A percentile compares a stretch with the other conserved stretches of the same genome.
These are phyloP conservation scores for Sphyrna mokarran DNA, from an alignment of 2,113 vertebrate species.

Conservation along the genomic window DNA sequence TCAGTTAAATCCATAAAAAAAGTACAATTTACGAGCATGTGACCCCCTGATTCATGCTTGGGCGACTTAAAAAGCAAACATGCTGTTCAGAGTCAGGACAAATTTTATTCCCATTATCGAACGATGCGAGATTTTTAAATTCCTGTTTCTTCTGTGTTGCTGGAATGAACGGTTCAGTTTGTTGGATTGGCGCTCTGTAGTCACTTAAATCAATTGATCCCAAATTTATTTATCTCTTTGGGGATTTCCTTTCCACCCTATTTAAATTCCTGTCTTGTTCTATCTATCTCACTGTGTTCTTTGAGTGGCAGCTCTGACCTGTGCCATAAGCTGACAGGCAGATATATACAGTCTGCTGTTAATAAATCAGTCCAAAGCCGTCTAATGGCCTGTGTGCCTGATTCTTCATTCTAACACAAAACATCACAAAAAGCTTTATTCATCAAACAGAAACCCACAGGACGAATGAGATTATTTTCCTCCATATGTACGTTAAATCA, in stretches of 20 bases:
- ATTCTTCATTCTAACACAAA: slow-evolving; percentile 27
- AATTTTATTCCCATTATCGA: not conserved
- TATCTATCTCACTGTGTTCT: not conserved
- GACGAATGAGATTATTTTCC: slow-evolving; percentile 18
- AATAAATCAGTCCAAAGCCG: not conserved
- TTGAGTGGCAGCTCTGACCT: not conserved
- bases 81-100: not conserved
- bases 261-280: not conserved
- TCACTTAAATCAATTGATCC: not conserved
- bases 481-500: not conserved
- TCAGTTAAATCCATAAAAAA: not conserved
- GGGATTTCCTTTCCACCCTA: not conserved
- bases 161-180: not conserved
- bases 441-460: slow-evolving; percentile 19
- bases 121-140: not conserved
- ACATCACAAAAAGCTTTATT: slow-evolving; percentile 14
- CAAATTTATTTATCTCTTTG: slow-evolving; percentile 21
- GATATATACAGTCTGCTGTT: not conserved
- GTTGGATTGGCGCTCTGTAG: not conserved
- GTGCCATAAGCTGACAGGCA: not conserved
- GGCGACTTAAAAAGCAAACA: not conserved
- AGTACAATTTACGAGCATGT: not conserved
- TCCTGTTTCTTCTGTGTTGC: not conserved
- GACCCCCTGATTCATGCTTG: not conserved
- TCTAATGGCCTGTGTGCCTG: not conserved